Evolutionary conservation across 1,140 invertebrate species (phyloP).

Genomic region (Elysia chlorotica): DNA sequence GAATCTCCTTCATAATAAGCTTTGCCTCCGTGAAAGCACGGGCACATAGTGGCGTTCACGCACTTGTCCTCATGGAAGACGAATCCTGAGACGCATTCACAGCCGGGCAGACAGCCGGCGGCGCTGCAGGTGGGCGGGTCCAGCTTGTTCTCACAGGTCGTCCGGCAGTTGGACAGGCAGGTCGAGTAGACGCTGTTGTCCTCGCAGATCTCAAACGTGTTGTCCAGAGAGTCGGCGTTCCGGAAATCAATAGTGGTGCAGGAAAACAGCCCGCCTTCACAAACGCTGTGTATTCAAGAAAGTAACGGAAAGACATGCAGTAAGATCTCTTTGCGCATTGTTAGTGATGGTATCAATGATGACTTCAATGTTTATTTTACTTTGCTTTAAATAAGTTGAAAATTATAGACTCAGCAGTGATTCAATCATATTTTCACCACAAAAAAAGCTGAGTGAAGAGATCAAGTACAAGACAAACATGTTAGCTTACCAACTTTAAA

Average conservation of each 20-base stretch:
- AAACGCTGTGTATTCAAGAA: conserved; percentile 78
- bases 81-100: conserved; percentile 73
- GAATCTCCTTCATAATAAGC: conserved; percentile 74
- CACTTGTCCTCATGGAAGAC: conserved; percentile 69
- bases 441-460: too few relatives aligned
- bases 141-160: conserved; percentile 84
- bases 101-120: conserved; percentile 73
- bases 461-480: too few relatives aligned
- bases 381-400: too few relatives aligned
- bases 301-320: too few relatives aligned
- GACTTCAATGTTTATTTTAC: too few relatives aligned
- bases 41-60: conserved; percentile 74
- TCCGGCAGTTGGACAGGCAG: conserved; percentile 75
- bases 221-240: conserved; percentile 65
- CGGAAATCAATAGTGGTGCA: conserved; percentile 7
- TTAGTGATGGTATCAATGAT: too few relatives aligned
- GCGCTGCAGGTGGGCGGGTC: conserved; percentile 62
- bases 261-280: conserved; percentile 62
- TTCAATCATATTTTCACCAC: too few relatives aligned
- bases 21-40: conserved; percentile 86
- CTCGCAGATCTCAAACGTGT: conserved; percentile 30
- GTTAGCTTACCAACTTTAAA: too few relatives aligned
- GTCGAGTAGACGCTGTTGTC: conserved; percentile 73
- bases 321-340: too few relatives aligned
- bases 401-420: too few relatives aligned